Evolutionary conservation across 1,140 invertebrate species (phyloP).

Genomic region (Apis dorsata): DNA sequence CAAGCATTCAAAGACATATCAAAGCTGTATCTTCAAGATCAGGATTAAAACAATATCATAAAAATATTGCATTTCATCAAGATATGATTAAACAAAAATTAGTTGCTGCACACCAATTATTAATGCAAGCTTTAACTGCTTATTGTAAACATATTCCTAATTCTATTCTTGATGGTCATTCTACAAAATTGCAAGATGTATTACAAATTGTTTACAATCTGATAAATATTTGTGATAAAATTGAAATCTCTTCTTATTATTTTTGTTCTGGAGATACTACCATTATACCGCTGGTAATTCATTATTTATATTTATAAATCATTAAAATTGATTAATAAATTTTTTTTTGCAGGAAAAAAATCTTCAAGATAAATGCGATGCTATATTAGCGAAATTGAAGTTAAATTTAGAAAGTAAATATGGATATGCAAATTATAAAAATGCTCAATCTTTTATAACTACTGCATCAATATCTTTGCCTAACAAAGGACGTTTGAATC

Average conservation of each 20-base stretch:
- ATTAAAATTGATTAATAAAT: background rate
- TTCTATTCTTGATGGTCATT: slow-evolving; percentile 71
- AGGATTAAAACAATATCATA: slow-evolving; percentile 62
- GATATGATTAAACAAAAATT: slow-evolving; percentile 76
- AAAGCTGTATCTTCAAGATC: slow-evolving; percentile 58
- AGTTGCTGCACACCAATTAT: slow-evolving; percentile 72
- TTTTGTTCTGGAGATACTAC: slow-evolving; percentile 73
- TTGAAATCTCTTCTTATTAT: slow-evolving; percentile 70
- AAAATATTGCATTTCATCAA: slow-evolving; percentile 67
- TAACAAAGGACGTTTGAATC: slow-evolving; percentile 59
- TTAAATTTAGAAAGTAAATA: slow-evolving; percentile 69
- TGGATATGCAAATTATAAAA: slow-evolving; percentile 51
- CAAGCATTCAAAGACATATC: slow-evolving; percentile 72
- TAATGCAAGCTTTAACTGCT: slow-evolving; percentile 73
- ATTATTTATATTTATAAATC: slow-evolving; percentile 6
- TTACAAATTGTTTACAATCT: slow-evolving; percentile 72
- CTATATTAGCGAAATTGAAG: slow-evolving; percentile 73
- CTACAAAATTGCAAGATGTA: slow-evolving; percentile 75
- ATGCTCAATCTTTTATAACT: slow-evolving; percentile 57
- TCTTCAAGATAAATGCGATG: slow-evolving; percentile 68
- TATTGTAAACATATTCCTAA: slow-evolving; percentile 77
- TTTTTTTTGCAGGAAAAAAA: slow-evolving; percentile 67
- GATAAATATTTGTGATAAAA: slow-evolving; percentile 69
- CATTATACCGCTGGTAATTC: slow-evolving; percentile 66
- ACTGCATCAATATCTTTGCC: slow-evolving; percentile 44